Conservation (phyloP, 2,888 invertebrate genomes). For the Dynastes grantii region DNA sequence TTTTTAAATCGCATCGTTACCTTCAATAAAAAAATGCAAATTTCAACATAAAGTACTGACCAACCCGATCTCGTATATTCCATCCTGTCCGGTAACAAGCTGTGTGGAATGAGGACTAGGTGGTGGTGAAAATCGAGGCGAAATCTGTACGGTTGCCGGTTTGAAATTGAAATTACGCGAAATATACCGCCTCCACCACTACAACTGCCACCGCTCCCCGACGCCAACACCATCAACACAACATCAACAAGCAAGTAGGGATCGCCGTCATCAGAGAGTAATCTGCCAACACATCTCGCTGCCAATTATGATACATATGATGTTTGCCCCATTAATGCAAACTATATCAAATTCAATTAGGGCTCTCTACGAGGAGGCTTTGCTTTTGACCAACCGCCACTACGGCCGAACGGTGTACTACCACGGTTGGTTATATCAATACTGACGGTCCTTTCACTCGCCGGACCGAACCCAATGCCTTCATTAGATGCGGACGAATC, state of each 20-base stretch:
- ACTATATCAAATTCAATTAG: slow-evolving; percentile 67
- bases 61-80: too few relatives aligned
- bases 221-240: slow-evolving; percentile 4
- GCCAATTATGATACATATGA: slow-evolving; percentile 64
- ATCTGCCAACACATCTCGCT: slow-evolving; percentile 49
- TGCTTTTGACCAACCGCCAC: slow-evolving; percentile 62
- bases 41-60: neutral
- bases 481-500: slow-evolving; percentile 58
- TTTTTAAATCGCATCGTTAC: slow-evolving; percentile 4
- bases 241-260: slow-evolving; percentile 38
- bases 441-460: too few relatives aligned
- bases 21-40: slow-evolving; percentile 2
- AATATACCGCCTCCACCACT: slow-evolving; percentile 18
- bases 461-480: slow-evolving; percentile 58
- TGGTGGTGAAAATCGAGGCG: neutral
- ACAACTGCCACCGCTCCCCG: neutral
- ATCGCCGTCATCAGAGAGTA: slow-evolving; percentile 54
- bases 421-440: too few relatives aligned
- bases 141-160: slow-evolving; percentile 25
- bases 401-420: slow-evolving; percentile 11
- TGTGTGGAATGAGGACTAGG: neutral
- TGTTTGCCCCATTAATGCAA: slow-evolving; percentile 66
- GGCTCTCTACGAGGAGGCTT: slow-evolving; percentile 61
- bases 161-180: slow-evolving; percentile 48
- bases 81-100: too few relatives aligned